Conservation (phyloP, 2,797 vertebrate species). For the Acridotheres tristis region DNA sequence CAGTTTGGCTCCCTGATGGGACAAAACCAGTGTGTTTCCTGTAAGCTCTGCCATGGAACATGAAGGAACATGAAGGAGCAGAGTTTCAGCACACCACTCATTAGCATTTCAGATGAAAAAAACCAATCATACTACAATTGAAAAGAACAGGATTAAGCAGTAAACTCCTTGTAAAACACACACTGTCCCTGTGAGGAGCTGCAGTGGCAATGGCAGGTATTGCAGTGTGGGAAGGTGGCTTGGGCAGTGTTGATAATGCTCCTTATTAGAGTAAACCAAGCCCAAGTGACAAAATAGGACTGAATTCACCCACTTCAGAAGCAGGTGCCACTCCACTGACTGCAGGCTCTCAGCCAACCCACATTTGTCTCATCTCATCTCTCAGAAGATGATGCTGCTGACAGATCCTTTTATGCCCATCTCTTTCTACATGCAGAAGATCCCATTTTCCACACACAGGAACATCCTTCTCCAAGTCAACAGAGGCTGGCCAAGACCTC, state of each 20-base stretch:
- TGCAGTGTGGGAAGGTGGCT: not conserved
- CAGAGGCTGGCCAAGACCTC: not conserved
- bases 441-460: not conserved
- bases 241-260: not conserved
- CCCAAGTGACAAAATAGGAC: not conserved
- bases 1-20: not conserved
- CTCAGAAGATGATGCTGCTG: not conserved
- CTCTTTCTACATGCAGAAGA: not conserved
- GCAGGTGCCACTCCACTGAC: not conserved
- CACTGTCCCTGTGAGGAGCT: not conserved
- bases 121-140: not conserved
- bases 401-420: not conserved
- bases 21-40: not conserved
- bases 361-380: not conserved
- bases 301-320: not conserved
- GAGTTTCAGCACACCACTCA: not conserved
- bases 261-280: not conserved
- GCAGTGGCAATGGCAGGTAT: not conserved
- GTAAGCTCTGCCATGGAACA: not conserved
- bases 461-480: not conserved
- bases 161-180: not conserved
- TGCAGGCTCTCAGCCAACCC: not conserved
- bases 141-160: not conserved
- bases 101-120: not conserved
- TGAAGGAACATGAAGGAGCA: not conserved